These are phyloP conservation scores for Dunckerocampus dactyliophorus DNA, from an alignment of 2,113 vertebrate species.

Conservation along the genomic window DNA sequence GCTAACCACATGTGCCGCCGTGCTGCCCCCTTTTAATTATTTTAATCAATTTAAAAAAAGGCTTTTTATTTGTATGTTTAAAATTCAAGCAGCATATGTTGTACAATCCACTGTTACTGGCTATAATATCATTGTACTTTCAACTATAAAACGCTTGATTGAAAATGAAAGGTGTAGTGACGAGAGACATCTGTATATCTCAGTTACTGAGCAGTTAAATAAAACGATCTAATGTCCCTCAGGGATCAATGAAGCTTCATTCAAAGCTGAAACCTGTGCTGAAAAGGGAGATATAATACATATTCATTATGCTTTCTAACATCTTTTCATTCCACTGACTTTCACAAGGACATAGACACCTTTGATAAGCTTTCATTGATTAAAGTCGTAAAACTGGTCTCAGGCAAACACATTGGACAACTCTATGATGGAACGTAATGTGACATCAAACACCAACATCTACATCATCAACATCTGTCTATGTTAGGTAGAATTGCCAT, in stretches of 20 bases:
- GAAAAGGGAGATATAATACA: slow-evolving; percentile 11
- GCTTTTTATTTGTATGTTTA: neutral
- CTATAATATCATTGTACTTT: neutral
- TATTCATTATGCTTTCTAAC: slow-evolving; percentile 13
- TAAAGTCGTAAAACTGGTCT: slow-evolving; percentile 24
- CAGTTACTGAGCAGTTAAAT: neutral
- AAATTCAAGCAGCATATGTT: slow-evolving; percentile 1
- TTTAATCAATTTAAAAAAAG: too few species aligned
- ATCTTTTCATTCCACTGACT: slow-evolving; percentile 25
- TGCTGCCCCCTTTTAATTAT: too few species aligned
- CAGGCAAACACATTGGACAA: slow-evolving; percentile 13
- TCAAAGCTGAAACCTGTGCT: slow-evolving; percentile 4
- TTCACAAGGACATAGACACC: slow-evolving; percentile 10
- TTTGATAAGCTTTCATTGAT: slow-evolving; percentile 48
- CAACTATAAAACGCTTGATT: slow-evolving; percentile 1
- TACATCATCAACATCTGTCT: slow-evolving; percentile 50
- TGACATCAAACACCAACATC: slow-evolving; percentile 38
- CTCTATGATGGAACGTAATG: neutral
- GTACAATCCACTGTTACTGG: neutral
- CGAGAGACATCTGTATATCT: neutral
- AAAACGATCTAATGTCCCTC: slow-evolving; percentile 8
- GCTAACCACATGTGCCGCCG: too few species aligned
- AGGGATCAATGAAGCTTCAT: slow-evolving; percentile 17
- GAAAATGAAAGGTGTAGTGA: slow-evolving; percentile 3
- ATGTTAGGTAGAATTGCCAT: slow-evolving; percentile 35